Base-by-base conservation (phyloP, 2,888 invertebrate genomes). In the Leptinotarsa haldemani region DNA sequence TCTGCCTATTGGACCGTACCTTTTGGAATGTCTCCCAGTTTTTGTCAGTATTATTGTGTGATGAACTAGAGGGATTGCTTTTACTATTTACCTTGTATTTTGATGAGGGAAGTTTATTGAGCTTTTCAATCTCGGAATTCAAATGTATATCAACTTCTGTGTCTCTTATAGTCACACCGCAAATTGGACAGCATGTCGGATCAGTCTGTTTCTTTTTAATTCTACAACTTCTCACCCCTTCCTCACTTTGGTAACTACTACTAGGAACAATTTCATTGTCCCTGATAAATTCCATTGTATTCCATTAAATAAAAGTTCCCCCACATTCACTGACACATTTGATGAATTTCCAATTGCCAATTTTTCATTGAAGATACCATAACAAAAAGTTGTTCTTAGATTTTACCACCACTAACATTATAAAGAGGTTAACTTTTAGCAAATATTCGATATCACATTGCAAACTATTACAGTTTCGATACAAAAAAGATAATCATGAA, bases 91-190 rank as follows among this genome's bases (percentile, higher is more conserved):
- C 74, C 80, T 86, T 87, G 47, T 83, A 80, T 78, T 85, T 85
- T 47, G 83, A 81, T 25, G 81, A 79, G 12, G 89, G 88, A 66
- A 92, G 84, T 85, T 91, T 92, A 82, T 89, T 88, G 67, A 95
- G 88, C 80, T 93, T 92, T 76, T 94, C 94, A 78, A 97, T 89
- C 88, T 97, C 97, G 76, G 94, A 90, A 65, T 91, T 88, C 79
- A 95, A 92, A 88, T 97, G 97, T 40, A 92, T 89, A 80, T 95
- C 95, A n/a, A 97, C 89, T 86, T 97, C 97, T 1, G 93, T 92
- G 2, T 93, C 91, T 65, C 96, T 89, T 61, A 97, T 90, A 3
- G 96, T 95, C 75, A 94, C 92, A 77, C 96, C 94, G 86, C 97
- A 97, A 1, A 95, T 94, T 0, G 97, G 97, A 86, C 97, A 97